These are phyloP conservation scores for Agrilus planipennis DNA, from an alignment of 1,140 invertebrate species.

Conservation along the genomic window DNA sequence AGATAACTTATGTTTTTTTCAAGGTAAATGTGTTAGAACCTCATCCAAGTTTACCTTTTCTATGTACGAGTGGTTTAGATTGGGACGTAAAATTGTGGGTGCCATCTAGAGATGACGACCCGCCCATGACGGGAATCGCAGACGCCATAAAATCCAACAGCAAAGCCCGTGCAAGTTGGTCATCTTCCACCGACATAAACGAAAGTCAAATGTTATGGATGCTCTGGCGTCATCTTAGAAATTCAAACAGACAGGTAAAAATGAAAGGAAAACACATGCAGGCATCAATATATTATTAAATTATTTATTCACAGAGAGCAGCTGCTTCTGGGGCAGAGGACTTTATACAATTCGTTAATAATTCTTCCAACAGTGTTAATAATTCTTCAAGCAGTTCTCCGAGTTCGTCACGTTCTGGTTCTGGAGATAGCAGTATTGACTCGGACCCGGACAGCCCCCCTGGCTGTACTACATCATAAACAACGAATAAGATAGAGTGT, in stretches of 20 bases:
- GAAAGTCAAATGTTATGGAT: constrained; percentile 27
- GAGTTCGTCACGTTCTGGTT: constrained; percentile 3
- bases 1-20: constrained; percentile 16
- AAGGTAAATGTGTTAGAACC: constrained; percentile 87
- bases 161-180: constrained; percentile 6
- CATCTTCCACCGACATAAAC: constrained; percentile 10
- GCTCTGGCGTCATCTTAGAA: constrained; percentile 27
- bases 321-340: constrained; percentile 8
- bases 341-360: constrained; percentile 11
- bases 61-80: constrained; percentile 87
- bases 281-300: no score
- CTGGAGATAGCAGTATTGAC: constrained; percentile 7
- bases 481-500: no score
- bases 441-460: constrained; percentile 12
- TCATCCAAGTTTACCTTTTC: constrained; percentile 74
- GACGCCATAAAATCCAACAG: constrained; percentile 19
- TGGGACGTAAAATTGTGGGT: constrained; percentile 90
- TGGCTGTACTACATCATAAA: constrained; percentile 14
- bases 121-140: constrained; percentile 19
- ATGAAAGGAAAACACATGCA: background rate
- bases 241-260: constrained; percentile 7
- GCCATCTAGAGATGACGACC: constrained; percentile 48
- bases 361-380: no score
- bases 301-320: constrained; percentile 7
- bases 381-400: constrained; percentile 8